Percentiles rank a stretch among this genome's conserved stretches.
These are phyloP conservation scores for Podargus strigoides DNA, from an alignment of 2,797 vertebrate genomes.

Conservation along the genomic window DNA sequence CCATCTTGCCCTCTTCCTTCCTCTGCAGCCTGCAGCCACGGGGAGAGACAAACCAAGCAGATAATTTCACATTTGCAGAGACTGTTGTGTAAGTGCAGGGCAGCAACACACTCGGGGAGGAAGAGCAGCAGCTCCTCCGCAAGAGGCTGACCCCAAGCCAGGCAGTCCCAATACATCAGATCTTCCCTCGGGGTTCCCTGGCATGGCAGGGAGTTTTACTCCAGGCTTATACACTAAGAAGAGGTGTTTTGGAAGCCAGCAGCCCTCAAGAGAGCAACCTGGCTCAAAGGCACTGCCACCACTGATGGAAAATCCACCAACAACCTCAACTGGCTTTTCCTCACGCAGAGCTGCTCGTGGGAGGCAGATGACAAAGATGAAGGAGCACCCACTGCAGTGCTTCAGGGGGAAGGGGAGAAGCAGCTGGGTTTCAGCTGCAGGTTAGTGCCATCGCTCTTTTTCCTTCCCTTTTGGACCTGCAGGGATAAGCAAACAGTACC, in stretches of 20 bases:
- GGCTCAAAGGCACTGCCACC: not conserved
- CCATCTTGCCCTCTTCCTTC: slow-evolving; percentile 53
- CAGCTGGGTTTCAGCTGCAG: not conserved
- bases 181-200: not conserved
- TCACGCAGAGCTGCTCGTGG: not conserved
- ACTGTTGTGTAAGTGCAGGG: not conserved
- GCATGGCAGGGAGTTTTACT: not conserved
- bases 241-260: not conserved
- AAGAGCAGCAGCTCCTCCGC: not conserved
- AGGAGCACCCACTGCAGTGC: not conserved
- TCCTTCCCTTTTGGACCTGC: not conserved
- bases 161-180: rapidly evolving
- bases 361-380: not conserved
- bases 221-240: not conserved
- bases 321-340: not conserved
- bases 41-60: not conserved
- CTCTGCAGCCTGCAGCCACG: slow-evolving; percentile 57
- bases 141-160: rapidly evolving
- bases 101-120: rapidly evolving
- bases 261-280: not conserved
- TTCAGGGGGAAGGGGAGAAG: not conserved
- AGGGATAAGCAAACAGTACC: not conserved
- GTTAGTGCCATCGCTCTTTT: not conserved
- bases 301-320: not conserved
- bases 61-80: not conserved